These are phyloP conservation scores for Lates japonicus DNA, from an alignment of 2,797 vertebrate genomes.

Conservation along the genomic window DNA sequence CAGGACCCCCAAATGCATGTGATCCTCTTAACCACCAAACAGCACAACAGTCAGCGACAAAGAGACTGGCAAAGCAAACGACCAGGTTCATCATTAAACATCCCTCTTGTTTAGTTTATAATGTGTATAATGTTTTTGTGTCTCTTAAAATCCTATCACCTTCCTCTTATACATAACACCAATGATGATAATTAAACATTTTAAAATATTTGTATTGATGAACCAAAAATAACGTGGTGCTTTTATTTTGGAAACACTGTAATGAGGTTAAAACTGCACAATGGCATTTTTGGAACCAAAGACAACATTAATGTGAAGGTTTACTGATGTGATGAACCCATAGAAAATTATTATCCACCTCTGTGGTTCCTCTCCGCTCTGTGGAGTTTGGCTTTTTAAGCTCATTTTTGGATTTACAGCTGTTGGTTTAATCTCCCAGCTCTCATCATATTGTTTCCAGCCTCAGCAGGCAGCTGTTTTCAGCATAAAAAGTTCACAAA, in stretches of 20 bases:
- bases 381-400: too few species aligned
- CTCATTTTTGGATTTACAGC: too few species aligned
- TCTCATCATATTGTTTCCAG: neutral
- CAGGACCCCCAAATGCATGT: conserved; percentile 63
- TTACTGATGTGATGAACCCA: too few species aligned
- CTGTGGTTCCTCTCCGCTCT: too few species aligned
- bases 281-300: too few species aligned
- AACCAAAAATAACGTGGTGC: neutral
- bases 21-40: conserved; percentile 69
- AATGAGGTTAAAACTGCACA: neutral
- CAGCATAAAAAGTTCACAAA: too few species aligned
- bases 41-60: conserved; percentile 32
- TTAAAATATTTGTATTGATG: neutral
- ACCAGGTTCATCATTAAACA: neutral
- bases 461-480: too few species aligned
- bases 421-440: neutral
- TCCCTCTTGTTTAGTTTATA: neutral
- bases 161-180: neutral
- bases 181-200: neutral
- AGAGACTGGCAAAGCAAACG: conserved; percentile 10
- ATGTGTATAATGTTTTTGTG: neutral
- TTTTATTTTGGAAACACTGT: neutral
- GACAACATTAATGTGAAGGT: too few species aligned
- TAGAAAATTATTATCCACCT: too few species aligned
- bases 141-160: neutral